phyloP scores from a whole-genome alignment of 2,888 invertebrate species.

The Ectemnius cavifrons region DNA sequence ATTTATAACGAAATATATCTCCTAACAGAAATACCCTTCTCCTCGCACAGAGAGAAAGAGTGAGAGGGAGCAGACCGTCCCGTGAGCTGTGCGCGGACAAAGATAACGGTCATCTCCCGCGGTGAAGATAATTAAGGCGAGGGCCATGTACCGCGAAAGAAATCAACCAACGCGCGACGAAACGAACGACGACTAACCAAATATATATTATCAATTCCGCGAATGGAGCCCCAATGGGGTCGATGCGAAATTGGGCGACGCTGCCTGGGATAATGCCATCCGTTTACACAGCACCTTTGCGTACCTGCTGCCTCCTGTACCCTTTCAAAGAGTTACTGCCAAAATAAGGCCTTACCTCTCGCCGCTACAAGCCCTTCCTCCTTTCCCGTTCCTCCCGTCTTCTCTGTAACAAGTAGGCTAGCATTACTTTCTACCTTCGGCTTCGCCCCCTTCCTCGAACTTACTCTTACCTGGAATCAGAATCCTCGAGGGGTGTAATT shows the following conservation, averaged over 20 bases:
- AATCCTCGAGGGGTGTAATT: too few species aligned
- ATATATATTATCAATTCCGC: conserved; percentile 36
- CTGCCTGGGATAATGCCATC: neutral
- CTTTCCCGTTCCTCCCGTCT: too few species aligned
- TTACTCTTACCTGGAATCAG: too few species aligned
- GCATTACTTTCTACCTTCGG: too few species aligned
- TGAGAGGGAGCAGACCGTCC: neutral
- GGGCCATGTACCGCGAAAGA: conserved; percentile 36
- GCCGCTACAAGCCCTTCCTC: too few species aligned
- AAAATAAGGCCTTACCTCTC: neutral
- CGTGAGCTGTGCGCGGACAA: conserved; percentile 12
- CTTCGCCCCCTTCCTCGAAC: too few species aligned
- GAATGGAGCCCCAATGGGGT: conserved; percentile 25
- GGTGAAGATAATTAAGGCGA: conserved; percentile 46
- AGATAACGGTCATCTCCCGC: conserved; percentile 49
- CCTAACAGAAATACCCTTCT: conserved; percentile 36
- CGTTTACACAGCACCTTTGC: too few species aligned
- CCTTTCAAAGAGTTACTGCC: neutral
- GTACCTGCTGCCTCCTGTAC: neutral
- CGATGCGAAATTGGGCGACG: conserved; percentile 16
- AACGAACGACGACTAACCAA: conserved; percentile 26
- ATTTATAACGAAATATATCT: conserved; percentile 53
- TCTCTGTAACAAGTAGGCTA: too few species aligned
- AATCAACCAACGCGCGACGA: conserved; percentile 34
- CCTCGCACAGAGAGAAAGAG: neutral